Conservation (phyloP, 2,797 vertebrate genomes). For the Cossypha heuglini region DNA sequence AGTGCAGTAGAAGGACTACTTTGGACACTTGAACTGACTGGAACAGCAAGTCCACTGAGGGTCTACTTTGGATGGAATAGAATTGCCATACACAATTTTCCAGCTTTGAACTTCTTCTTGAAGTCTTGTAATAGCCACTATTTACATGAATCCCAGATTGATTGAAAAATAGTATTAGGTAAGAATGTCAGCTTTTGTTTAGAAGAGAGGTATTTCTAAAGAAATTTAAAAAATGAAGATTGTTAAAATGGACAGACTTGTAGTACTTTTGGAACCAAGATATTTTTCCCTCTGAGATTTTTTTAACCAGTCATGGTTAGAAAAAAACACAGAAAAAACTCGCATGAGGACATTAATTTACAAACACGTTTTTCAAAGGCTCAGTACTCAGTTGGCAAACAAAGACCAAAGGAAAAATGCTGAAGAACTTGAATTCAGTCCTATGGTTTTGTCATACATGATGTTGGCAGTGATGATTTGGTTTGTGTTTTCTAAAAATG, state of each 20-base stretch:
- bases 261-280: not conserved
- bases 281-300: not conserved
- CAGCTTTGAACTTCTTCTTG: not conserved
- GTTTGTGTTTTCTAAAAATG: not conserved
- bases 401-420: not conserved
- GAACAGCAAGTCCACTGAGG: not conserved
- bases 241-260: not conserved
- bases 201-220: not conserved
- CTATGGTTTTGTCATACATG: not conserved
- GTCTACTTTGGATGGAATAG: not conserved
- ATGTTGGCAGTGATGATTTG: not conserved
- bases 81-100: not conserved
- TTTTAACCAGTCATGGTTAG: not conserved
- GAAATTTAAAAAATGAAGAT: not conserved
- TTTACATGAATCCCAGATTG: not conserved
- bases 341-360: not conserved
- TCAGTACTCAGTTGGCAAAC: not conserved
- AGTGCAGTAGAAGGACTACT: not conserved
- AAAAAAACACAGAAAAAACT: not conserved
- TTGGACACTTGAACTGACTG: not conserved
- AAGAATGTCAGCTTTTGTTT: not conserved
- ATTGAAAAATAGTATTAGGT: not conserved
- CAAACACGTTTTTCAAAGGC: not conserved
- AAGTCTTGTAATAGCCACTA: not conserved
- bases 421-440: not conserved